phyloP scores from a whole-genome alignment of 2,113 vertebrate genomes.

The Osmerus eperlanus region DNA sequence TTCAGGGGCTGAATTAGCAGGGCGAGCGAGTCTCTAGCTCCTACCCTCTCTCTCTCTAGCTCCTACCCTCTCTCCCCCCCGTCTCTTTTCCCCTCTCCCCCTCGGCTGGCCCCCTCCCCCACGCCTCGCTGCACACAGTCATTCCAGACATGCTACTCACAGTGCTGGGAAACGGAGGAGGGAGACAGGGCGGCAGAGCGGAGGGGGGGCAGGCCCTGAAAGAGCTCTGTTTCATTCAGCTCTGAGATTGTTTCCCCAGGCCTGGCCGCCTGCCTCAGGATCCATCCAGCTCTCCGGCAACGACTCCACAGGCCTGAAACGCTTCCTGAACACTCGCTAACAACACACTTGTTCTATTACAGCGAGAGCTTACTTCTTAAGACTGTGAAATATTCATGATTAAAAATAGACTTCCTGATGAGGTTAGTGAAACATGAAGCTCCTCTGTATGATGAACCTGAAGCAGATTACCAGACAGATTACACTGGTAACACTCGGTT shows the following conservation, averaged over 20 bases:
- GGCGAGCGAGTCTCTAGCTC: conserved; percentile 20
- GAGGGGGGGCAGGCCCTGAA: conserved; percentile 38
- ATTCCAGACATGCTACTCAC: conserved; percentile 22
- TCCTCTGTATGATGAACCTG: too few species aligned
- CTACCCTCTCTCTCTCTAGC: too few species aligned
- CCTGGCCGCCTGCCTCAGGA: neutral
- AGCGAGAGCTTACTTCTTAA: too few species aligned
- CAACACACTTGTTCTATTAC: too few species aligned
- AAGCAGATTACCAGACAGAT: too few species aligned
- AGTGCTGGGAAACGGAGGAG: conserved; percentile 15
- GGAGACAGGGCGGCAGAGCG: conserved; percentile 11
- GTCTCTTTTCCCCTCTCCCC: neutral
- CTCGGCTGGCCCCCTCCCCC: conserved; percentile 16
- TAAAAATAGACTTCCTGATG: too few species aligned
- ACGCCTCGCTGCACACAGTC: conserved; percentile 19
- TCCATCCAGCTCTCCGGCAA: conserved; percentile 5
- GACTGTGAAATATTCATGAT: too few species aligned
- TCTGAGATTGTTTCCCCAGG: conserved; percentile 13
- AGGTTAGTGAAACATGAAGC: too few species aligned
- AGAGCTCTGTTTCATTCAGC: conserved; percentile 43
- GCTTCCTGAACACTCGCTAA: too few species aligned
- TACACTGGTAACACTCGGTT: too few species aligned
- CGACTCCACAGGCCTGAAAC: conserved; percentile 29
- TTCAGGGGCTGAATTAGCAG: conserved; percentile 44
- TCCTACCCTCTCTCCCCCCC: too few species aligned